Evolutionary conservation across 2,797 vertebrate genomes (phyloP).

Genomic region (Anguilla anguilla): DNA sequence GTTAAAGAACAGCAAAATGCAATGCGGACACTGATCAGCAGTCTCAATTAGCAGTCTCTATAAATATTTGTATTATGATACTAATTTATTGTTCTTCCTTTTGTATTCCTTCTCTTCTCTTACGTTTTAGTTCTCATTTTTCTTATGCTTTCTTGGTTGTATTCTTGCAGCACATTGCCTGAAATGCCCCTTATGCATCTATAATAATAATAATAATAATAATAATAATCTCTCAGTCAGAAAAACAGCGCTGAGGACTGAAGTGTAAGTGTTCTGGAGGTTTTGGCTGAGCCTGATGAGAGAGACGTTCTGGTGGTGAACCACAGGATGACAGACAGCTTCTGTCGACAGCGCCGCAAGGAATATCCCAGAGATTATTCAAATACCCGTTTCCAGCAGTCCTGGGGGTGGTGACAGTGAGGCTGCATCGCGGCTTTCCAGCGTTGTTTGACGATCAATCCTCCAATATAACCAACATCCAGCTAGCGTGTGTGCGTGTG

Average conservation of each 20-base stretch:
- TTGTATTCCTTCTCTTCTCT: neutral
- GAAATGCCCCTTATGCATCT: neutral
- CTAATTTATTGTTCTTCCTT: too few relatives aligned
- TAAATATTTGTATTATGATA: too few relatives aligned
- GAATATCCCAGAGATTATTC: slow-evolving; percentile 5
- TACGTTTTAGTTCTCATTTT: neutral
- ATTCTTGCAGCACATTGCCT: neutral
- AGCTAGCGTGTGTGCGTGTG: neutral
- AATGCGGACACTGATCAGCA: neutral
- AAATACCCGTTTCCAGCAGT: neutral
- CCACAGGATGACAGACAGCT: neutral
- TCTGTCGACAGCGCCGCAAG: neutral
- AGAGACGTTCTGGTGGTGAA: neutral
- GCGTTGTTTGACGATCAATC: neutral
- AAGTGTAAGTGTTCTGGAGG: neutral
- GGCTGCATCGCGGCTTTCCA: neutral
- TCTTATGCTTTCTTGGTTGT: neutral
- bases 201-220: neutral
- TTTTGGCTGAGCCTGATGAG: neutral
- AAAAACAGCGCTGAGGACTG: neutral
- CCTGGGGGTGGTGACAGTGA: neutral
- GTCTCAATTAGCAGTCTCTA: too few relatives aligned
- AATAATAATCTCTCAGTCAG: neutral
- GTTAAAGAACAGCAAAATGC: neutral
- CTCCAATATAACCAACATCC: neutral